Percentiles rank a stretch among this genome's conserved stretches.
phyloP scores from a whole-genome alignment of 2,113 vertebrate species.

The Jaculus jaculus region DNA sequence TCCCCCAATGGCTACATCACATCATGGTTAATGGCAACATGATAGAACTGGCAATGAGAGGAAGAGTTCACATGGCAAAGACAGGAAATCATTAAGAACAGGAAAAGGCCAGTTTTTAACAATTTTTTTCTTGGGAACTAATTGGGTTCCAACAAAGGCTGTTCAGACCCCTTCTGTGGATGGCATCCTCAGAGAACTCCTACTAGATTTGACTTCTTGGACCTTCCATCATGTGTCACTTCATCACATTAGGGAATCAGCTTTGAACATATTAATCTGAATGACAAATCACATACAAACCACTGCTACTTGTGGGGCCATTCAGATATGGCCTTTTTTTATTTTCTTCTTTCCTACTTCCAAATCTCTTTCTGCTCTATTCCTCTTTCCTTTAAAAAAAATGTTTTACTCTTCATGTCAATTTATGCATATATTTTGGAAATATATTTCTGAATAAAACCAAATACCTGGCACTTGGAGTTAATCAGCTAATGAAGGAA shows the following conservation, averaged over 20 bases:
- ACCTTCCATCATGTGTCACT: neutral
- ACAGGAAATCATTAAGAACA: neutral
- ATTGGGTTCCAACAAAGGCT: neutral
- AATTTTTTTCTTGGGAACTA: neutral
- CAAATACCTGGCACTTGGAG: neutral
- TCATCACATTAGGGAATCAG: neutral
- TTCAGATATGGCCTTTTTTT: neutral
- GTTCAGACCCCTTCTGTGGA: fast-evolving
- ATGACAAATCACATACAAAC: neutral
- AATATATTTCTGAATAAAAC: neutral
- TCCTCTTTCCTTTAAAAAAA: neutral
- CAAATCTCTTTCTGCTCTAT: neutral
- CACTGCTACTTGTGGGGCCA: fast-evolving
- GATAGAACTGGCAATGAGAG: no score
- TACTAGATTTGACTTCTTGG: no score
- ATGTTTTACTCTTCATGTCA: neutral
- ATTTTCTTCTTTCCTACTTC: neutral
- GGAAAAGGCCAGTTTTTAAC: neutral
- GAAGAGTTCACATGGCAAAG: neutral
- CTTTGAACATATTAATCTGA: no score
- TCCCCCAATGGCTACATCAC: neutral
- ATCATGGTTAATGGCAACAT: neutral
- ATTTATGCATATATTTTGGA: neutral
- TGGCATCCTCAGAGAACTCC: no score
- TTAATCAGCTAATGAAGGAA: neutral